Evolutionary conservation across 2,888 invertebrate species (phyloP).

Genomic region (Volucella bombylans): DNA sequence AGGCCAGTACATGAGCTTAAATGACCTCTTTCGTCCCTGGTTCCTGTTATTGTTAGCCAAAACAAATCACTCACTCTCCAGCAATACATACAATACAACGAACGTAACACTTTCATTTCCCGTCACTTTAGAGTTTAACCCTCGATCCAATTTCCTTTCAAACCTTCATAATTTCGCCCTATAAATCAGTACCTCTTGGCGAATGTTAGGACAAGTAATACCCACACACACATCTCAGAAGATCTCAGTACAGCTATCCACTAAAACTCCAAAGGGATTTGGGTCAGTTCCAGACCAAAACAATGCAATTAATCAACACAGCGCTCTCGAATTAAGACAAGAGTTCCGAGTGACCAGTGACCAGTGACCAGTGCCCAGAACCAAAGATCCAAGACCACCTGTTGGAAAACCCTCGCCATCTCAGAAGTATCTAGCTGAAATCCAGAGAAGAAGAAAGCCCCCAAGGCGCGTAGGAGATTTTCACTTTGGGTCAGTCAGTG

Average conservation of each 20-base stretch:
- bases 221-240: constrained; percentile 20
- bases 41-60: too few relatives aligned
- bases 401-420: constrained; percentile 31
- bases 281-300: constrained; percentile 37
- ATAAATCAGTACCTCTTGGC: constrained; percentile 6
- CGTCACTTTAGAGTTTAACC: constrained; percentile 13
- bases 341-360: neutral
- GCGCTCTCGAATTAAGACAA: constrained; percentile 28
- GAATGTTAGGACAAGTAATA: constrained; percentile 10
- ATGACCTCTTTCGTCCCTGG: too few relatives aligned
- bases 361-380: constrained; percentile 1
- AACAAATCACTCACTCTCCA: too few relatives aligned
- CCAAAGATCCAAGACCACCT: constrained; percentile 43
- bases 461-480: constrained; percentile 44
- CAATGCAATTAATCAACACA: constrained; percentile 52
- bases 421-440: neutral
- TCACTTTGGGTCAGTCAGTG: constrained; percentile 64
- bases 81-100: too few relatives aligned
- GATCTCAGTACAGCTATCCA: neutral
- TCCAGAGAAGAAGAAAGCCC: constrained; percentile 1
- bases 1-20: too few relatives aligned
- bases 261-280: constrained; percentile 23
- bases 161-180: neutral
- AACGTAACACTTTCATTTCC: constrained; percentile 16
- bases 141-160: constrained; percentile 28